phyloP scores from a whole-genome alignment of 2,113 vertebrate genomes.

The Hemichromis elongatus region DNA sequence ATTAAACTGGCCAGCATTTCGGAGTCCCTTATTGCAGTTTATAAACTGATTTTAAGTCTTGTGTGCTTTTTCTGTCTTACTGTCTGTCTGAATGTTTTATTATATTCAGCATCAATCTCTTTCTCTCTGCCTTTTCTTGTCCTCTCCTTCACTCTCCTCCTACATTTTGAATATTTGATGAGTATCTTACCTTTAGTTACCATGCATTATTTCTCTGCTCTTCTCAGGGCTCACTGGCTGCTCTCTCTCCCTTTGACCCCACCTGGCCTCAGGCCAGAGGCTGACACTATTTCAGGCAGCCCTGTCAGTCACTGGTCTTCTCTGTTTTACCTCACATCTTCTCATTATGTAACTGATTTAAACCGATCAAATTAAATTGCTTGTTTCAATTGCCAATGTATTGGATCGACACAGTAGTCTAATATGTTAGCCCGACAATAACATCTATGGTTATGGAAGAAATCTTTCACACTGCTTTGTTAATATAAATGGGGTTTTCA shows the following conservation, averaged over 20 bases:
- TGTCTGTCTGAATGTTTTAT: neutral
- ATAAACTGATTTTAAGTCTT: neutral
- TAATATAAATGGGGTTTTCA: neutral
- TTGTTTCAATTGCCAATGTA: neutral
- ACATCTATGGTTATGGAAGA: neutral
- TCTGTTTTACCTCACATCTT: neutral
- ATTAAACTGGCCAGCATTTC: neutral
- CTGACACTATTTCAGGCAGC: constrained; percentile 24
- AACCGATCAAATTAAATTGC: neutral
- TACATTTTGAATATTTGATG: constrained; percentile 77
- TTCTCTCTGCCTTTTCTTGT: constrained; percentile 23
- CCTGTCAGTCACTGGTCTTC: neutral
- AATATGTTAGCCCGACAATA: neutral
- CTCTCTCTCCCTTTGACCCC: constrained; percentile 44
- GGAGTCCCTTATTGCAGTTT: neutral
- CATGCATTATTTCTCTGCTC: constrained; percentile 80
- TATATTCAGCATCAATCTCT: neutral
- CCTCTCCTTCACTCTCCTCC: constrained; percentile 50
- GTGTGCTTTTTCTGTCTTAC: neutral
- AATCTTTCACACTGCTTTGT: neutral
- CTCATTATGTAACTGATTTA: neutral
- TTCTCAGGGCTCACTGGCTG: constrained; percentile 63
- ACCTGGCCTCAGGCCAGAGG: constrained; percentile 40
- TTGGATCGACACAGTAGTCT: neutral
- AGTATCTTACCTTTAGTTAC: constrained; percentile 79